Conservation (phyloP, 2,888 invertebrate species). For the Ferrisia virgata region DNA sequence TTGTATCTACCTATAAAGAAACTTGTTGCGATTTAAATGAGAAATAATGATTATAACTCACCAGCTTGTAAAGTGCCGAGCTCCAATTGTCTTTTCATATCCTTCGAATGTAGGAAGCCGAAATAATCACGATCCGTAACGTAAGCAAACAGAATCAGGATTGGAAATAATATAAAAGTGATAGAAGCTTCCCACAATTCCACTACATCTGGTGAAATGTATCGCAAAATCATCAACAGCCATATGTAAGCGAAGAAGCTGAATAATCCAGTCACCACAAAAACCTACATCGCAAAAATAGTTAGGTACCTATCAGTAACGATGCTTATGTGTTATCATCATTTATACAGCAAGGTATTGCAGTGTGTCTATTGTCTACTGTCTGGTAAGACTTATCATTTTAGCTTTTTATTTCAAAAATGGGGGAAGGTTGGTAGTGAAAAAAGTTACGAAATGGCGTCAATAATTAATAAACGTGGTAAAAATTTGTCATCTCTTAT, state of each 20-base stretch:
- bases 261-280: slow-evolving; percentile 55
- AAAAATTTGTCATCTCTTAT: too few relatives aligned
- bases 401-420: too few relatives aligned
- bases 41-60: too few relatives aligned
- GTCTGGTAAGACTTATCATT: too few relatives aligned
- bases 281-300: slow-evolving; percentile 53
- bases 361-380: too few relatives aligned
- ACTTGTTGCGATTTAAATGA: too few relatives aligned
- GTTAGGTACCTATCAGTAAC: not conserved
- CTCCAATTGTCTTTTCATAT: slow-evolving; percentile 55
- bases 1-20: not conserved
- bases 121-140: slow-evolving; percentile 57
- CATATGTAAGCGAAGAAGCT: slow-evolving; percentile 61
- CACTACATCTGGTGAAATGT: slow-evolving; percentile 54
- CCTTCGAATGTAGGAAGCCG: slow-evolving; percentile 53
- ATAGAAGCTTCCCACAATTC: slow-evolving; percentile 61
- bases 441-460: too few relatives aligned
- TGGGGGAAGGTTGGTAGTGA: too few relatives aligned
- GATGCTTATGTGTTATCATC: not conserved
- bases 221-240: slow-evolving; percentile 57
- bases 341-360: too few relatives aligned
- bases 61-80: slow-evolving; percentile 52
- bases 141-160: slow-evolving; percentile 59
- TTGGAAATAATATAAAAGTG: slow-evolving; percentile 59
- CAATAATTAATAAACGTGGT: too few relatives aligned